phyloP scores from a whole-genome alignment of 1,140 invertebrate species.

The Drosophila saltans region DNA sequence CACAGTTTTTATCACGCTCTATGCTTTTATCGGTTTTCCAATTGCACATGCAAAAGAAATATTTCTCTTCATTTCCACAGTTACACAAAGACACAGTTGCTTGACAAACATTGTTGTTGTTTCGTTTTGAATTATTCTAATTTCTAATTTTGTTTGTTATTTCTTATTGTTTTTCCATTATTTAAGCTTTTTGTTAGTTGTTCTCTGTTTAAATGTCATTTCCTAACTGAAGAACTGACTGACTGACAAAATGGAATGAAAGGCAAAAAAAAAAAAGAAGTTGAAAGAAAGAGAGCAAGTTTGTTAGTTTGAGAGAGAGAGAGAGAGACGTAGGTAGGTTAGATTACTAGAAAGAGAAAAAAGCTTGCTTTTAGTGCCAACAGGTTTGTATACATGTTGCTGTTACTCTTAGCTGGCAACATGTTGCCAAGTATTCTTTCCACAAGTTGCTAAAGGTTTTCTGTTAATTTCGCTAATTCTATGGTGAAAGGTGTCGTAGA shows the following conservation, averaged over 20 bases:
- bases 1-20: constrained; percentile 73
- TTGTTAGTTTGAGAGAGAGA: background rate
- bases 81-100: constrained; percentile 48
- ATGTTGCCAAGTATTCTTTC: constrained; percentile 35
- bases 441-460: constrained; percentile 10
- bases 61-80: constrained; percentile 17
- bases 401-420: background rate
- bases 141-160: background rate
- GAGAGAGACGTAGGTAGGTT: background rate
- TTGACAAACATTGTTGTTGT: background rate
- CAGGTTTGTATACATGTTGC: constrained; percentile 40
- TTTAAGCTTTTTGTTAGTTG: constrained; percentile 12
- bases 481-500: constrained; percentile 22
- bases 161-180: background rate
- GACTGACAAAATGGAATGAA: constrained; percentile 46
- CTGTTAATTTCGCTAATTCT: constrained; percentile 28
- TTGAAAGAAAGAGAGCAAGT: constrained; percentile 20
- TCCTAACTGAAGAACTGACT: constrained; percentile 54
- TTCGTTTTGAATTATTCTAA: no score
- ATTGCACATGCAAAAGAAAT: constrained; percentile 28
- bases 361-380: constrained; percentile 30
- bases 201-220: constrained; percentile 21
- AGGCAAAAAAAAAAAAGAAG: constrained; percentile 57
- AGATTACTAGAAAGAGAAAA: background rate
- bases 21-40: constrained; percentile 60